Evolutionary conservation across 2,888 invertebrate genomes (phyloP).

Genomic region (Phasia obesa): DNA sequence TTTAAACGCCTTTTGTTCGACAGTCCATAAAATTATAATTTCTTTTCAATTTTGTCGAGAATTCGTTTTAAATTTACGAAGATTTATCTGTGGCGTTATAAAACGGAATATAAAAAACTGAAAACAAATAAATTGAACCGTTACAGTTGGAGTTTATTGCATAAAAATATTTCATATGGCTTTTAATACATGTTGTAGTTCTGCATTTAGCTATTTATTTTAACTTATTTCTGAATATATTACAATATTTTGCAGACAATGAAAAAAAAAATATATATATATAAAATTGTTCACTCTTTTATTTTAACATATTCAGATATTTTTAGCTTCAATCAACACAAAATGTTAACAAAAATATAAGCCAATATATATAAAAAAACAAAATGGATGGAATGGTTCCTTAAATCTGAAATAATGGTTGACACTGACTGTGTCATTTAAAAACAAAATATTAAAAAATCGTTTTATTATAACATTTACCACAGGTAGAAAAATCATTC

Average conservation of each 20-base stretch:
- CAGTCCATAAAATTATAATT: constrained; percentile 2
- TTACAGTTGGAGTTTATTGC: background rate
- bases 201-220: too few relatives aligned
- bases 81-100: background rate
- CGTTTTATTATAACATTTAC: too few relatives aligned
- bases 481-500: too few relatives aligned
- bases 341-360: background rate
- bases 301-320: too few relatives aligned
- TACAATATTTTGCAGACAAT: background rate
- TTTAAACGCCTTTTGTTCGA: background rate
- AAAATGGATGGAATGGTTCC: background rate
- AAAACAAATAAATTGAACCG: background rate
- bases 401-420: too few relatives aligned
- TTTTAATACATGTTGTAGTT: background rate
- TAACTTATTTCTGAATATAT: background rate
- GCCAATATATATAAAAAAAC: background rate
- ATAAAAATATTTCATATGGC: constrained; percentile 1
- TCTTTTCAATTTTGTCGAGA: background rate
- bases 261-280: background rate
- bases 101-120: background rate
- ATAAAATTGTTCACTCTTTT: background rate
- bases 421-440: too few relatives aligned
- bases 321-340: constrained; percentile 2
- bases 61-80: too few relatives aligned
- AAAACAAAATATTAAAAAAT: too few relatives aligned